phyloP scores from a whole-genome alignment of 2,888 invertebrate species.

The Dusona sp. region DNA sequence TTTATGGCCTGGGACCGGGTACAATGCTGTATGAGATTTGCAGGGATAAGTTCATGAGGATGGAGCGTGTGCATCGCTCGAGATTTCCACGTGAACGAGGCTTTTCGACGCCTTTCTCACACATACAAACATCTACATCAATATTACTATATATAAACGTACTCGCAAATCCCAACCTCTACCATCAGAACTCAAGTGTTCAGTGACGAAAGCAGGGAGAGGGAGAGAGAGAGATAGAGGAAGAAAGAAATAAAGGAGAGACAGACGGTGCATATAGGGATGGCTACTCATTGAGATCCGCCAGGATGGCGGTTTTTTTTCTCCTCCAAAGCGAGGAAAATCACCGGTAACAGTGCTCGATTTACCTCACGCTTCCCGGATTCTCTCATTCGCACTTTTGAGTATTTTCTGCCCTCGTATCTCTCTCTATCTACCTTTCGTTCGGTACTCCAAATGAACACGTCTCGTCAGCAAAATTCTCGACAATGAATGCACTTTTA shows the following conservation, averaged over 20 bases:
- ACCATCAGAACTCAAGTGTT: constrained; percentile 76
- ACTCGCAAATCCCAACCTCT: constrained; percentile 61
- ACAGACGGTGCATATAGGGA: constrained; percentile 4
- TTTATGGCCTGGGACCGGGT: constrained; percentile 7
- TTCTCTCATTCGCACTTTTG: constrained; percentile 42
- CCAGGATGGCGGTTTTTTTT: constrained; percentile 27
- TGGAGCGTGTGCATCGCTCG: constrained; percentile 24
- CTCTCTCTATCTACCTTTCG: constrained; percentile 32
- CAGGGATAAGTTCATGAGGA: constrained; percentile 28
- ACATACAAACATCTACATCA: not conserved
- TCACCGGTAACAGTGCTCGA: constrained; percentile 45
- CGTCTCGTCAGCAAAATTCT: constrained; percentile 78
- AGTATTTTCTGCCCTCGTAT: constrained; percentile 35
- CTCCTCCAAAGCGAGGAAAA: constrained; percentile 11
- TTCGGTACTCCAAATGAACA: constrained; percentile 65
- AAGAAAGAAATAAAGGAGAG: constrained; percentile 21
- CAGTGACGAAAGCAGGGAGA: constrained; percentile 30
- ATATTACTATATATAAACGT: constrained; percentile 2
- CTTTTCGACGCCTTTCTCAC: constrained; percentile 55
- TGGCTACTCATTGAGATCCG: constrained; percentile 55
- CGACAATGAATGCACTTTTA: constrained; percentile 83
- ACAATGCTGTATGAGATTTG: constrained; percentile 40
- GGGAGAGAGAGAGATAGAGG: not conserved
- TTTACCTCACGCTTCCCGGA: constrained; percentile 53
- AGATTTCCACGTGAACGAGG: constrained; percentile 58